Base-by-base conservation (phyloP, 2,888 invertebrate species). In the Amiota communis region DNA sequence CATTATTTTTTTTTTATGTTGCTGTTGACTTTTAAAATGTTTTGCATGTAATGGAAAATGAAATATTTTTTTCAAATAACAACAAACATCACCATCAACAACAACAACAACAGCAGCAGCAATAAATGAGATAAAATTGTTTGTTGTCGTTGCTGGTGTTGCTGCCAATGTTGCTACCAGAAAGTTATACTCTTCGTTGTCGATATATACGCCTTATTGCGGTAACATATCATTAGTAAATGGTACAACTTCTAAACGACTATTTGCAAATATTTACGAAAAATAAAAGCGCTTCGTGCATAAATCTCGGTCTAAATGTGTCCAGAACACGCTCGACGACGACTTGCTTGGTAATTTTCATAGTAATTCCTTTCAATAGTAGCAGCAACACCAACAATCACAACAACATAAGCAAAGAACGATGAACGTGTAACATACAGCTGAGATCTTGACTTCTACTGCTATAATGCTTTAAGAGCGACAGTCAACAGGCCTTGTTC, bases 181-280 rank as follows among this genome's bases (percentile, higher is more conserved):
- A 46, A 36, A 6, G n/a, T 36, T 6, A 36, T 36, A 36, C 6
- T 36, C 36, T 36, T 36, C 2, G 36, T 36, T 6, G 36, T 36
- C 36, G 8, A 36, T 36, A 15, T 51, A 49, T 59, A 36, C 23
- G 48, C 49, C n/a, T 49, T 59, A 23, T 59, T 61, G 48, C 61
- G 12, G 47, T 49, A 65, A 65, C 65, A 65, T 65, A 65, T 72
- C 65, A 72, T 72, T 72, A 65, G 65, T 53, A 67, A 57, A 72
- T 72, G 65, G 53, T 56, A 72, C 67, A 67, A 65, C 57, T 70
- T 70, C 17, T 67, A 64, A 57, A 72, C 56, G 67, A 53, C 53
- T 15, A 65, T 72, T 65, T 67, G 56, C 15, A 72, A 65, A 65
- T 68, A 67, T 67, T 72, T 72, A 67, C 63, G 69, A 69, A 72